Evolutionary conservation across 2,888 invertebrate genomes (phyloP).

Genomic region (Candidula unifasciata): DNA sequence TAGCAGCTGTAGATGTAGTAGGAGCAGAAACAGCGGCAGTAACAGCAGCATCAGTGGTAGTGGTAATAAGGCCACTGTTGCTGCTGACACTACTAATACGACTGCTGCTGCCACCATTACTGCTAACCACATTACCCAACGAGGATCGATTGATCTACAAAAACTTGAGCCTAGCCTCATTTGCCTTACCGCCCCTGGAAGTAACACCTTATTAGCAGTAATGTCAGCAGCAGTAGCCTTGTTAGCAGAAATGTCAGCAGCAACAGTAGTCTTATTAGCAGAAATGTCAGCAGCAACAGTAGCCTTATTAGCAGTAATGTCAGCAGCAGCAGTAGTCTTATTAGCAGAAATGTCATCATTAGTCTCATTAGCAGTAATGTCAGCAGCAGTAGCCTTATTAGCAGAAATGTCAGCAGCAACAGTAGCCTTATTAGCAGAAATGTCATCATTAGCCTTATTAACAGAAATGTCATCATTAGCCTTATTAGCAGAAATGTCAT

Average conservation of each 20-base stretch:
- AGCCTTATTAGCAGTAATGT: background rate
- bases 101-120: no score
- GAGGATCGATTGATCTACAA: no score
- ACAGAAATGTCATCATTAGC: no score
- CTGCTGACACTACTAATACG: background rate
- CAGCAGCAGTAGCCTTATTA: background rate
- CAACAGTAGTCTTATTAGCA: background rate
- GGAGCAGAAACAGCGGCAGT: background rate
- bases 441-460: no score
- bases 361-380: background rate
- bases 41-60: background rate
- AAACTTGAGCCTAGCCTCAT: no score
- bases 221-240: background rate
- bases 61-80: background rate
- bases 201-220: no score
- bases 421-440: background rate
- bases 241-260: background rate
- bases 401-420: background rate
- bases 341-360: background rate
- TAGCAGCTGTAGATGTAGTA: background rate
- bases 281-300: background rate
- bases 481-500: no score
- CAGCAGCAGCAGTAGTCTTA: background rate
- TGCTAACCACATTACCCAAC: no score
- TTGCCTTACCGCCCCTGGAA: no score